Conservation (phyloP, 2,888 invertebrate species). For the Pinctada fucata region DNA sequence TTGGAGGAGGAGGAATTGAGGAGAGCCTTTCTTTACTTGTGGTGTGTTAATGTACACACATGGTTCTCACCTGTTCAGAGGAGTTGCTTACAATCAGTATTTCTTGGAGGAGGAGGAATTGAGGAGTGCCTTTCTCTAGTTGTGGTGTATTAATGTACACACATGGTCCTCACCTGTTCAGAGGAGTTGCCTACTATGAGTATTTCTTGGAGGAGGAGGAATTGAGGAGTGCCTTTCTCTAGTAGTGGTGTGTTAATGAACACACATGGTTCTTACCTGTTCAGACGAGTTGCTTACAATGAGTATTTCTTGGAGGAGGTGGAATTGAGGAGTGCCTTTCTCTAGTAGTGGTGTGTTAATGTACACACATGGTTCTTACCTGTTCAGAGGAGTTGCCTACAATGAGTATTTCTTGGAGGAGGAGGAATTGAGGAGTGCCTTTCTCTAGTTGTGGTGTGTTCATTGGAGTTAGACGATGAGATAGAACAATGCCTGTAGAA, state of each 20-base stretch:
- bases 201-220: conserved; percentile 92
- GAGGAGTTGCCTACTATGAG: conserved; percentile 94
- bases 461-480: conserved; percentile 90
- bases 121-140: conserved; percentile 90
- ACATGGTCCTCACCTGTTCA: conserved; percentile 88
- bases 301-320: conserved; percentile 93
- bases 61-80: conserved; percentile 88
- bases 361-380: no score
- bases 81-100: conserved; percentile 95
- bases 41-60: conserved; percentile 89
- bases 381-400: conserved; percentile 95
- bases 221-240: conserved; percentile 91
- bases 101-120: conserved; percentile 93
- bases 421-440: conserved; percentile 89
- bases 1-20: conserved; percentile 91
- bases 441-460: conserved; percentile 93
- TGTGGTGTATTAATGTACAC: conserved; percentile 90
- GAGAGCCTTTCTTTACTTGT: conserved; percentile 90
- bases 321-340: conserved; percentile 89
- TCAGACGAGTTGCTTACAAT: conserved; percentile 95
- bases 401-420: conserved; percentile 94
- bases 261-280: no score
- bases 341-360: conserved; percentile 92
- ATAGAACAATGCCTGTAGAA: conserved; percentile 88
- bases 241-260: conserved; percentile 90